Base-by-base conservation (phyloP, 2,113 vertebrate species). In the Triplophysa rosa region DNA sequence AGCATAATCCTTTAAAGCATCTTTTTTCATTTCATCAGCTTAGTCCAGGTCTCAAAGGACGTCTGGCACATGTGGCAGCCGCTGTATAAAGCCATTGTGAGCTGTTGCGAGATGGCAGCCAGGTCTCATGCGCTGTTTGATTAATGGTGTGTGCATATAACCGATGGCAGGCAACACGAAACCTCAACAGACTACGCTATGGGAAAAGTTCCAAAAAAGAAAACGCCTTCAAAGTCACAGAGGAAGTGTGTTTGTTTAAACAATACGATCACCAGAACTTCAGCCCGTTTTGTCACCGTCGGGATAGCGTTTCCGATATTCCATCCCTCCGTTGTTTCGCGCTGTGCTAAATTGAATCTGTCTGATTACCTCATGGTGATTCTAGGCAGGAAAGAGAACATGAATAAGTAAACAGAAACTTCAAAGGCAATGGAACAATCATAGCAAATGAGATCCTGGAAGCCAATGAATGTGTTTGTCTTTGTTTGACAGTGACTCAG, bases 361-460 rank as follows among this genome's bases (percentile, higher is more conserved):
- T 78, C 65, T 77, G 86, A 91, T 87, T 67, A 85, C 87, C 91
- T 90, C 86, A 82, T 82, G 86, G 90, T 88, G 88, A 87, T 90
- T 86, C 84, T 85, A 77, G 81, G 85, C 78, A 86, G 87, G 74
- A 77, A 83, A 89, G 87, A 85, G 71, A 88, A 82, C 81, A 88
- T 88, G 87, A 90, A 92, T 90, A 89, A 90, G 86, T 91, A 92
- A 89, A 87, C 86, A 89, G 88, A 82, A 89, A 90, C 89, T 90
- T 91, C 90, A 92, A 93, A 93, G 89, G 88, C 85, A 76, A 83
- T 24, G 87, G 85, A 87, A 89, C 89, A 88, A 89, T 89, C 88
- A 80, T 79, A 84, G 82, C 87, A 88, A 88, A 89, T 85, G 88
- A 87, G 85, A 87, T 89, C 84, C 83, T 87, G 85, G 82, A 90